These are phyloP conservation scores for Oncorhynchus gorbuscha DNA, from an alignment of 2,113 vertebrate species.

Conservation along the genomic window DNA sequence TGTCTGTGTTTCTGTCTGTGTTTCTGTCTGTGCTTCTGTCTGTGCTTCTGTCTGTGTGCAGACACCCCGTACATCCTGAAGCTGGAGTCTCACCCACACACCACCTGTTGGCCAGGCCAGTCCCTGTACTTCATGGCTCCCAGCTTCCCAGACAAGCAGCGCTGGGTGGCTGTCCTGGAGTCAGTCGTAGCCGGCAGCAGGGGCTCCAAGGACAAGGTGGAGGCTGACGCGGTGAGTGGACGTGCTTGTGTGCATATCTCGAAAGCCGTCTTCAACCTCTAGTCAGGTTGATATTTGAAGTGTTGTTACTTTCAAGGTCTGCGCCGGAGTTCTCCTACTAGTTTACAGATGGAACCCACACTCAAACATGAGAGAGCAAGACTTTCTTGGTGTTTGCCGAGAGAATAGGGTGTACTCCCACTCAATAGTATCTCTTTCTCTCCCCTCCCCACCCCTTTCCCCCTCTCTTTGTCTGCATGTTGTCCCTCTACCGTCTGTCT, in stretches of 20 bases:
- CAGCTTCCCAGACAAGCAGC: slow-evolving; percentile 98
- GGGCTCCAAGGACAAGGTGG: slow-evolving; percentile 92
- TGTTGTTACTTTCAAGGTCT: no score
- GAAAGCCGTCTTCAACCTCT: neutral
- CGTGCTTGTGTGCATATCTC: neutral
- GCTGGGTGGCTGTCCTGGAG: slow-evolving; percentile 96
- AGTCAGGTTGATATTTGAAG: neutral
- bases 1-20: neutral
- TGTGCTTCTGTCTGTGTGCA: slow-evolving; percentile 52
- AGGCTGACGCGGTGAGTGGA: slow-evolving; percentile 91
- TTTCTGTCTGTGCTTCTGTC: no score
- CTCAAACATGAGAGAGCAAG: no score
- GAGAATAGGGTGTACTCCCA: slow-evolving; percentile 39
- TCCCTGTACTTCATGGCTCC: slow-evolving; percentile 95
- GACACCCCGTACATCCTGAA: slow-evolving; percentile 97
- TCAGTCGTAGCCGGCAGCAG: slow-evolving; percentile 91
- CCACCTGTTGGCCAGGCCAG: slow-evolving; percentile 97
- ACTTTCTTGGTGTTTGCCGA: no score
- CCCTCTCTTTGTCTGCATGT: slow-evolving; percentile 58
- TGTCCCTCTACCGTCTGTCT: slow-evolving; percentile 33
- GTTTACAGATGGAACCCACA: neutral
- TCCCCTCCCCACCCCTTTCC: slow-evolving; percentile 19
- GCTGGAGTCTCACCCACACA: slow-evolving; percentile 96
- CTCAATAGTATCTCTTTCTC: slow-evolving; percentile 40
- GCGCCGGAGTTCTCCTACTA: no score